Evolutionary conservation across 2,888 invertebrate genomes (phyloP), one percentile per base, ranked within the genome.

Genomic region (Noctua janthe): DNA sequence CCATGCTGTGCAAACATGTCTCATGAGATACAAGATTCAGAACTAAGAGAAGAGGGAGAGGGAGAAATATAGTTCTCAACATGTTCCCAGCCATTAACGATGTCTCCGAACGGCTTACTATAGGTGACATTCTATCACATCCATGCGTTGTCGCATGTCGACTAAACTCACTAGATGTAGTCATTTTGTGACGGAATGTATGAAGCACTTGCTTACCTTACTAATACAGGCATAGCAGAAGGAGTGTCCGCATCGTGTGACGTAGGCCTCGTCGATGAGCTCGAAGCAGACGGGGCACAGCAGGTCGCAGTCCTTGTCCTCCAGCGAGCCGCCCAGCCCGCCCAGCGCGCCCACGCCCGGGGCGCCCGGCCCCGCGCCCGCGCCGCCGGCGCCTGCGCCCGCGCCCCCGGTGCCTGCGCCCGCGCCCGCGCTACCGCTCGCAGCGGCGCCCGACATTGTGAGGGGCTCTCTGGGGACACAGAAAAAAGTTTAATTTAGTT

Each of bases 211-310:
- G 15, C 47, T 64, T 23, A 84, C 85, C 97, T 99, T 99, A 74
- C 91, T 90, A 91, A 99, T 98, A 94, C 99, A 99, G 35, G 97
- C 97, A 92, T 98, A 98, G 95, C 99, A 99, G 96, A 99, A 99
- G 2, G 99, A 99, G 94, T 99, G 99, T 0, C 99, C 99, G 95
- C 99, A 99, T 88, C 98, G 98, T 0, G 99, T 99, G 91, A 99
- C 99, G 94, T 99, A 98, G 0, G 99, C 99, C 94, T 99, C 99
- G 88, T 98, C 98, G 83, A 99, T 98, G 72, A 98, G 96, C 94
- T 99, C 98, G 95, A 99, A 98, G 95, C 99, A 99, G 76, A 99
- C 98, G 0, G 99, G 98, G 93, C 99, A 94, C 56, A 94, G 92
- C 73, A 95, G 92, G 92, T 98, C 98, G 88, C 97, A 97, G 92